A percentile compares a stretch with the other conserved stretches of the same genome.
Conservation (phyloP, 2,113 vertebrate species). For the Hemibagrus wyckioides region DNA sequence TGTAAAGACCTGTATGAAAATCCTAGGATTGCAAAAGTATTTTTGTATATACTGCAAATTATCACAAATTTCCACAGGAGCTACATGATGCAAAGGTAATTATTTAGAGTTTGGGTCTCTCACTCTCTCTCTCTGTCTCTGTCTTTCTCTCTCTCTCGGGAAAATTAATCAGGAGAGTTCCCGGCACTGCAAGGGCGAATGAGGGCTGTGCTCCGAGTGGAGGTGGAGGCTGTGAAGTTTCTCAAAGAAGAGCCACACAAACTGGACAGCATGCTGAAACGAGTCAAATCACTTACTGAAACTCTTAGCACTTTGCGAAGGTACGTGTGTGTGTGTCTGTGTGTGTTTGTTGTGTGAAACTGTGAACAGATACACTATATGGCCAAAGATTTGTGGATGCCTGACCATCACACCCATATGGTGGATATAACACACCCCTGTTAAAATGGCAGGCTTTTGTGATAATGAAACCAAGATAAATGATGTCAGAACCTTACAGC, state of each 20-base stretch:
- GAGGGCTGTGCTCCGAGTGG: conserved; percentile 87
- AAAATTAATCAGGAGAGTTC: conserved; percentile 81
- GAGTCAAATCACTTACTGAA: conserved; percentile 88
- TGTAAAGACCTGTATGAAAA: no score
- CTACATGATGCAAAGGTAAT: no score
- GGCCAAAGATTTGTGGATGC: neutral
- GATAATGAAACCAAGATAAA: neutral
- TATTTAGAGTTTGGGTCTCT: no score
- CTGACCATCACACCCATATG: neutral
- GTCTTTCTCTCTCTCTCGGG: neutral
- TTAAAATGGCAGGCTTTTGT: neutral
- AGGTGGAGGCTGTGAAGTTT: conserved; percentile 94
- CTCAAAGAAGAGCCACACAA: conserved; percentile 96
- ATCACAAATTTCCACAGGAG: no score
- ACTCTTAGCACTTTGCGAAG: conserved; percentile 83
- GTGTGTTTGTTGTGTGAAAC: neutral
- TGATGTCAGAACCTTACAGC: neutral
- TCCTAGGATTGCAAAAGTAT: no score
- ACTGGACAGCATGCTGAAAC: conserved; percentile 91
- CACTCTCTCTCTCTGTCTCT: neutral
- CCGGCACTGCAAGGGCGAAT: conserved; percentile 88
- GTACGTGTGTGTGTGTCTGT: conserved; percentile 60
- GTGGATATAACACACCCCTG: neutral
- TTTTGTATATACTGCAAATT: no score
- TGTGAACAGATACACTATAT: neutral